Percentiles rank a stretch among this genome's conserved stretches.
These are phyloP conservation scores for Botia almorhae DNA, from an alignment of 2,797 vertebrate species.

Conservation along the genomic window DNA sequence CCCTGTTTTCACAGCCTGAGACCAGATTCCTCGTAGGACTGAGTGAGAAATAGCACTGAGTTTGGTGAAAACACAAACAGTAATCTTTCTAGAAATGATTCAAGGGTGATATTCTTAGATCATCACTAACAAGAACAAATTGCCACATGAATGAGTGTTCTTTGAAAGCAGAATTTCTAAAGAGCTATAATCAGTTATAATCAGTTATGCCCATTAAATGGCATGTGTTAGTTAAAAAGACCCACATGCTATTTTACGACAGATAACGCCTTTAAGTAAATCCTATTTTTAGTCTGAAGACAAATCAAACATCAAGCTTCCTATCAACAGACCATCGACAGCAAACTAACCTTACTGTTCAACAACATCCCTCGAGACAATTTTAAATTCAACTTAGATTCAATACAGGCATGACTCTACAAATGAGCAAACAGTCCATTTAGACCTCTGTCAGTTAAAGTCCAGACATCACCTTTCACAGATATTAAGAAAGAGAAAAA, in stretches of 20 bases:
- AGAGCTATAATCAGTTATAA: too few species aligned
- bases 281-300: background rate
- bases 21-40: conserved; percentile 39
- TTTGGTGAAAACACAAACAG: background rate
- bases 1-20: background rate
- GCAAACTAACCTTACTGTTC: background rate
- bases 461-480: conserved; percentile 15
- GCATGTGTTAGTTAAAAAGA: background rate
- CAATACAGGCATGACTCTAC: conserved; percentile 3
- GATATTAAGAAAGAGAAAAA: conserved; percentile 6
- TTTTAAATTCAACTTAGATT: conserved; percentile 11
- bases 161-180: background rate
- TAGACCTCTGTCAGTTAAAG: conserved; percentile 31
- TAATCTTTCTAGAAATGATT: conserved; percentile 28
- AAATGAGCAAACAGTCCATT: background rate
- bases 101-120: conserved; percentile 33
- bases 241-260: background rate
- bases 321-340: background rate
- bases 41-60: conserved; percentile 15
- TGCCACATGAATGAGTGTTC: conserved; percentile 13
- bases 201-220: background rate
- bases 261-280: background rate
- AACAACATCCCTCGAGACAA: background rate
- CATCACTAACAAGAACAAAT: conserved; percentile 27
- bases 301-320: background rate